These are phyloP conservation scores for Porphyrio hochstetteri DNA, from an alignment of 2,113 vertebrate genomes.

Conservation along the genomic window DNA sequence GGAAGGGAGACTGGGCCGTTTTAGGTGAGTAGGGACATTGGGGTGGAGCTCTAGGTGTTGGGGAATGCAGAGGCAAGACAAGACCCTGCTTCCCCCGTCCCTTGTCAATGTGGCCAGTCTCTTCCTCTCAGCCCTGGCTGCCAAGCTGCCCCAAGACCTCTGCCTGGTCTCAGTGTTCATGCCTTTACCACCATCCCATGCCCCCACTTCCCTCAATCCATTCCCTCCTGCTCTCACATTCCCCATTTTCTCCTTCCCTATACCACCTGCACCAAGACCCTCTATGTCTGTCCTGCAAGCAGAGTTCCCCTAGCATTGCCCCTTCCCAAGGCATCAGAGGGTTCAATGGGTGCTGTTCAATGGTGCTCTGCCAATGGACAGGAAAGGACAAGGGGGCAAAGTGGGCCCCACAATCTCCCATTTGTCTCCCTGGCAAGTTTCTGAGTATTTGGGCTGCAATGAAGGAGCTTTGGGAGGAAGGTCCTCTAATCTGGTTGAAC, in stretches of 20 bases:
- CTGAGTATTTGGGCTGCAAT: background rate
- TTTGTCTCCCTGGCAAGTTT: background rate
- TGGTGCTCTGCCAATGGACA: background rate
- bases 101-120: too few relatives aligned
- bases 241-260: background rate
- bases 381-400: background rate
- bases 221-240: background rate
- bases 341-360: background rate
- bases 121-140: background rate
- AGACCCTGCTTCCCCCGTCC: background rate
- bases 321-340: background rate
- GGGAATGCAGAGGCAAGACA: background rate
- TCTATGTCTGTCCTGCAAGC: background rate
- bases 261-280: background rate
- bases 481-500: background rate
- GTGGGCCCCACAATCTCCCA: fast-evolving
- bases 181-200: background rate
- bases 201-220: background rate
- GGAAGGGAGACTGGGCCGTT: background rate
- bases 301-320: background rate
- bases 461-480: background rate
- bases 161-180: background rate
- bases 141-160: background rate
- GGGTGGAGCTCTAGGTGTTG: background rate
- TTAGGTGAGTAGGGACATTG: background rate